Base-by-base conservation (phyloP, 2,888 invertebrate species). In the Steinernema hermaphroditum region DNA sequence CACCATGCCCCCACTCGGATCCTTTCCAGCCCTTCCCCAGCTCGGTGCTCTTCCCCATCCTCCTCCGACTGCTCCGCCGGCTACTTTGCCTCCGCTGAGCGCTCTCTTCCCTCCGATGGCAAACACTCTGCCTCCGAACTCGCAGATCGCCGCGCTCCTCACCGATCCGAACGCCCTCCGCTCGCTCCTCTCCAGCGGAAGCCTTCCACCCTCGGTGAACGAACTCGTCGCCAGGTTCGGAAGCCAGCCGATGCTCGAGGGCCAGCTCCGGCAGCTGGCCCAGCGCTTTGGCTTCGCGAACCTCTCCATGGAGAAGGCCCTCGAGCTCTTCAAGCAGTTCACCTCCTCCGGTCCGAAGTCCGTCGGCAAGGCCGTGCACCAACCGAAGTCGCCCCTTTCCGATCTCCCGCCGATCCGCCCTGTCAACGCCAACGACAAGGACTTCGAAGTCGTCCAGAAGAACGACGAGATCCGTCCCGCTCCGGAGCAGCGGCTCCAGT, bases 381-480 rank as follows among this genome's bases (percentile, higher is more conserved):
- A 0, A 14, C 68, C 43, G 14, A 37, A 54, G 27, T 54, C 71
- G 71, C 54, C 68, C n/a, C 24, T 70, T 2, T 32, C 32, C 46
- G 32, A 68, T 12, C 44, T 72, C 1, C 68, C 68, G 14, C 76
- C 76, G 9, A 76, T 76, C 44, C 77, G 73, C 22, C 76, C 76
- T 32, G 70, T 62, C 14, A 76, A 76, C 34, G 77, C 74, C 29
- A 37, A 76, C 50, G 70, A 72, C 24, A 29, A 75, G 74, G 76
- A 75, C 37, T 75, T 75, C 44, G 74, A 75, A 43, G 37, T 34
- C 2, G 68, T 75, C 24, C 49, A 62, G 27, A 68, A 75, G 50
- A 69, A 77, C 27, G 71, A 75, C 49, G 54, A 37, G 72, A 22
- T 27, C 41, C 29, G 62, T 16, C 41, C 46, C 27, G 43, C 54